Evolutionary conservation across 2,113 vertebrate genomes (phyloP), one percentile per base, ranked within the genome.

Genomic region (Anseranas semipalmata): DNA sequence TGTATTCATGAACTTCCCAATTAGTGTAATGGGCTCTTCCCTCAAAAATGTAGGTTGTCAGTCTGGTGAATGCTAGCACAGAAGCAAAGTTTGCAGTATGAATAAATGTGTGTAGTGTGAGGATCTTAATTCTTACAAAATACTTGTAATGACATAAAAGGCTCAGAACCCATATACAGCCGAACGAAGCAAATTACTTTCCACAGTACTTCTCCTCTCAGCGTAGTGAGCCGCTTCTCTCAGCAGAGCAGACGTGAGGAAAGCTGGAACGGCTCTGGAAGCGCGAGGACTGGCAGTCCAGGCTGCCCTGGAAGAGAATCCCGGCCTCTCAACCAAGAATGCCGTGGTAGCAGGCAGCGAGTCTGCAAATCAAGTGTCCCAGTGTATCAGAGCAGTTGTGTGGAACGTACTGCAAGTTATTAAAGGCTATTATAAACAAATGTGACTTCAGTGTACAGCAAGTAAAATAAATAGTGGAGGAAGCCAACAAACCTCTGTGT

Each of bases 391-490:
- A 22, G 12, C 22, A 22, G 41, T 62, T 90, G 78, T 35, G 37
- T 55, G 59, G 55, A 22, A 28, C 9, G 0, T 32, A 3, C 53
- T 39, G 4, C 67, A 12, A 37, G 37, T 67, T 77, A 53, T 43
- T 43, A 32, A 56, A 33, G 53, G 39, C 37, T 43, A 9, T 56
- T 43, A 15, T 56, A 74, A 74, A 56, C 53, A 58, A 56, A 33
- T 12, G 39, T 24, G 30, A 74, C 53, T 74, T 43, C 15, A 58
- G 85, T 10, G 58, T 62, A 5, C 78, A 46, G 66, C 78, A 87
- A 93, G 87, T 73, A 67, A 90, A 95, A 90, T 33, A 91, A 91
- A 79, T 28, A 70, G 70, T 18, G 24, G 77, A 55, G 53, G 85
- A 48, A 79, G 70, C 81, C 70, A 50, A 77, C 89, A 59, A 86